Evolutionary conservation across 2,113 vertebrate genomes (phyloP).

Genomic region (Pogona vitticeps): DNA sequence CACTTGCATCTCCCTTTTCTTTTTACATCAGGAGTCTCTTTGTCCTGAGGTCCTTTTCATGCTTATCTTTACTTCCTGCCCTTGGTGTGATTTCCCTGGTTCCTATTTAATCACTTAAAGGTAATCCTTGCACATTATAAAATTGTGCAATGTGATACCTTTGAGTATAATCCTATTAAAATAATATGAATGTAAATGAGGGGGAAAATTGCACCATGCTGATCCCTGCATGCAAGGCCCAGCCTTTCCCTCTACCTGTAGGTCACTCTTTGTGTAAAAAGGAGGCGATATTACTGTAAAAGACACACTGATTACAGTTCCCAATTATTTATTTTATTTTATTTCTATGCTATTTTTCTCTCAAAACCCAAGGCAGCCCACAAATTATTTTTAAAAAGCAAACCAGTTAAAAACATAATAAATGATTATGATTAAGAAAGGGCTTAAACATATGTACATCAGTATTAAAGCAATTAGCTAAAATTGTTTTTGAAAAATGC

Average conservation of each 20-base stretch:
- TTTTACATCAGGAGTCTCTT: background rate
- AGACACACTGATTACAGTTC: too few relatives aligned
- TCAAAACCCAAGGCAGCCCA: too few relatives aligned
- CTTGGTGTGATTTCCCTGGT: background rate
- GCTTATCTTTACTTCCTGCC: slow-evolving; percentile 8
- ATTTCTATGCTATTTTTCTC: too few relatives aligned
- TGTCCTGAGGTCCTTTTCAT: background rate
- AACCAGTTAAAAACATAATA: too few relatives aligned
- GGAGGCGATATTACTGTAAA: background rate
- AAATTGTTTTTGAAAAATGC: too few relatives aligned
- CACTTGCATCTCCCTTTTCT: too few relatives aligned
- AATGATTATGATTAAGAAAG: too few relatives aligned
- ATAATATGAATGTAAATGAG: slow-evolving; percentile 16
- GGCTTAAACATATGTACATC: too few relatives aligned
- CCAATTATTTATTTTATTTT: too few relatives aligned
- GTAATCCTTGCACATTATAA: slow-evolving; percentile 9
- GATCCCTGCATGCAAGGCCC: background rate
- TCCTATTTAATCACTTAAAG: slow-evolving; percentile 1
- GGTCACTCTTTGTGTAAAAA: background rate
- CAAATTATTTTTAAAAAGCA: too few relatives aligned
- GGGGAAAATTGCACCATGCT: background rate
- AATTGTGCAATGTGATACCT: background rate
- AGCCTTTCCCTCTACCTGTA: background rate
- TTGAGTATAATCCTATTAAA: slow-evolving; percentile 10
- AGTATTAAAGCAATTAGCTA: too few relatives aligned